Base-by-base conservation (phyloP, 2,888 invertebrate genomes). In the Oligia fasciuncula region DNA sequence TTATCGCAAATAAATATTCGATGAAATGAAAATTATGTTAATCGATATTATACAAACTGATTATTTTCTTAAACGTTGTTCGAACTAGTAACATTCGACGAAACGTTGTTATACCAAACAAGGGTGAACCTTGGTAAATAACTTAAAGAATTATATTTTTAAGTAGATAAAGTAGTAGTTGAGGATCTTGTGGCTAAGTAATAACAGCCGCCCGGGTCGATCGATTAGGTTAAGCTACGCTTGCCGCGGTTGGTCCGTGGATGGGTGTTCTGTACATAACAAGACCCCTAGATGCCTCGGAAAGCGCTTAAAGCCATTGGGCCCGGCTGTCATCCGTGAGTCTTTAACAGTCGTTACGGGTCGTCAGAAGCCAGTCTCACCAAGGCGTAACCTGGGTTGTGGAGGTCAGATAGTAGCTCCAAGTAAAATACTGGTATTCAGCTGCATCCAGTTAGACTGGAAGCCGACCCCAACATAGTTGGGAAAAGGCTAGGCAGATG, bases 121-220 rank as follows among this genome's bases (percentile, higher is more conserved):
- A n/a, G n/a, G n/a, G n/a, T n/a, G n/a, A n/a, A n/a, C n/a, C n/a
- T 75, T 57, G 49, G 57, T 29, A 51, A 68, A 81, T 75, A 40
- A 68, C 23, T 63, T 49, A 13, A 49, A 4, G 9, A 40, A 17
- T 46, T 77, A 57, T 57, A 57, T 9, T 54, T 54, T 57, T 11
- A 23, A 57, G 23, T 57, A 57, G 8, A 1, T 35, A 35, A 35
- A 35, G 35, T 35, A 35, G 35, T 51, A 46, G 46, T 46, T 23
- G 23, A 23, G 54, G 8, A 19, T 2, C 9, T 57, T 57, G 23
- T 57, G 23, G 23, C 23, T 23, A 23, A 57, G 23, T 23, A 9
- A 8, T 23, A 9, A 9, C 8, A 57, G 49, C 4, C 49, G 14
- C 49, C 4, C 17, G 51, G 51, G 51, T 51, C 51, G 51, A 17